phyloP scores from a whole-genome alignment of 2,888 invertebrate species.

The Nezara viridula region DNA sequence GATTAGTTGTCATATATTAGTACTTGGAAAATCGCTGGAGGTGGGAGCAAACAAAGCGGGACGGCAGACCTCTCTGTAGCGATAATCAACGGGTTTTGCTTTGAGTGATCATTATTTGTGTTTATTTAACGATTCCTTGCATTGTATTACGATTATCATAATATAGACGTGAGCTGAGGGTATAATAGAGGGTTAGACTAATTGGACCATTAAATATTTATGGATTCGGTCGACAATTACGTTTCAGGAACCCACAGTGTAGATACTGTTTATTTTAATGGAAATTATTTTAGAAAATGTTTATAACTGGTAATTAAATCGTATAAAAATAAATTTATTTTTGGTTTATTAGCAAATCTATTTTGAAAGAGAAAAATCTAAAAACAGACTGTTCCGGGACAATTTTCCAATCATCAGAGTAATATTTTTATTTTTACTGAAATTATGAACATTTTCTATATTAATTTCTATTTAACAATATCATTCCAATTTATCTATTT shows the following conservation, averaged over 20 bases:
- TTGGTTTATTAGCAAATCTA: too few species aligned
- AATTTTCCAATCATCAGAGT: too few species aligned
- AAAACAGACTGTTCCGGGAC: too few species aligned
- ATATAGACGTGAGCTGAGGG: not conserved
- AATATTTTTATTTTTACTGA: too few species aligned
- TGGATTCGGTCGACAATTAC: not conserved
- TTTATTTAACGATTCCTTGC: not conserved
- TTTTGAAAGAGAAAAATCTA: too few species aligned
- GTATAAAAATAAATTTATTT: too few species aligned
- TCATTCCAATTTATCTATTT: too few species aligned
- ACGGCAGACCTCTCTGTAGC: not conserved
- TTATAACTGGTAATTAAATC: too few species aligned
- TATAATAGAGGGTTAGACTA: not conserved
- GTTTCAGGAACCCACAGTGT: not conserved
- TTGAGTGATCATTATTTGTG: not conserved
- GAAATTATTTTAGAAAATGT: too few species aligned
- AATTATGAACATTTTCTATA: too few species aligned
- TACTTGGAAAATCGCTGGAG: not conserved
- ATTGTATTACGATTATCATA: not conserved
- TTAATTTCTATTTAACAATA: too few species aligned
- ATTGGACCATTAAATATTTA: not conserved
- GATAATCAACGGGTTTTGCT: not conserved
- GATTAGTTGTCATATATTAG: conserved; percentile 17
- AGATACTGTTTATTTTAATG: not conserved
- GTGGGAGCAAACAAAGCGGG: not conserved